These are phyloP conservation scores for Aulostomus chinensis DNA, from an alignment of 2,797 vertebrate species.

Conservation along the genomic window DNA sequence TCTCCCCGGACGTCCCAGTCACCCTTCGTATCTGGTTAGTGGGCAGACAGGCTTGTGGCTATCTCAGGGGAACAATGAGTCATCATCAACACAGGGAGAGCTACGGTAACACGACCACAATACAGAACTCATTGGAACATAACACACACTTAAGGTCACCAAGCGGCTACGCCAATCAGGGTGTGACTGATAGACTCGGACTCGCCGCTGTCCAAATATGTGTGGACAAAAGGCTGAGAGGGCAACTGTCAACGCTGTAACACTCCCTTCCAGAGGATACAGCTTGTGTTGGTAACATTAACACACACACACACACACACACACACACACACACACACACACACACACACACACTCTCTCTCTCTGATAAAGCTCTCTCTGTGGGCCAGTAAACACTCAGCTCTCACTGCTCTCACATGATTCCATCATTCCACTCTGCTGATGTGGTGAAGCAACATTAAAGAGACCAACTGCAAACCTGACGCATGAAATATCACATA, in stretches of 20 bases:
- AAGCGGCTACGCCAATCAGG: conserved; percentile 1
- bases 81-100: conserved; percentile 24
- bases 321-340: too few relatives aligned
- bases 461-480: neutral
- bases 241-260: conserved; percentile 30
- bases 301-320: too few relatives aligned
- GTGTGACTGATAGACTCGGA: conserved; percentile 30
- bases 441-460: neutral
- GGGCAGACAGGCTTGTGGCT: conserved; percentile 19
- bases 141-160: conserved; percentile 25
- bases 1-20: conserved; percentile 25
- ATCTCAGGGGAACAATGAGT: conserved; percentile 48
- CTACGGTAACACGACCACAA: neutral
- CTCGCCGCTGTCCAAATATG: conserved; percentile 31
- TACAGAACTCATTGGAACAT: conserved; percentile 4
- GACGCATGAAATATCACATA: neutral
- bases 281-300: conserved; percentile 3
- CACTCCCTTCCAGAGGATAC: conserved; percentile 14
- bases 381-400: conserved; percentile 15
- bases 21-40: conserved; percentile 43
- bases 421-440: neutral
- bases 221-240: conserved; percentile 42
- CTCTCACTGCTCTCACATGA: conserved; percentile 32
- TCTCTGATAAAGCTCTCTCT: conserved; percentile 27
- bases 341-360: too few relatives aligned